These are phyloP conservation scores for Mus pahari DNA, from an alignment of 2,113 vertebrate genomes.

Conservation along the genomic window DNA sequence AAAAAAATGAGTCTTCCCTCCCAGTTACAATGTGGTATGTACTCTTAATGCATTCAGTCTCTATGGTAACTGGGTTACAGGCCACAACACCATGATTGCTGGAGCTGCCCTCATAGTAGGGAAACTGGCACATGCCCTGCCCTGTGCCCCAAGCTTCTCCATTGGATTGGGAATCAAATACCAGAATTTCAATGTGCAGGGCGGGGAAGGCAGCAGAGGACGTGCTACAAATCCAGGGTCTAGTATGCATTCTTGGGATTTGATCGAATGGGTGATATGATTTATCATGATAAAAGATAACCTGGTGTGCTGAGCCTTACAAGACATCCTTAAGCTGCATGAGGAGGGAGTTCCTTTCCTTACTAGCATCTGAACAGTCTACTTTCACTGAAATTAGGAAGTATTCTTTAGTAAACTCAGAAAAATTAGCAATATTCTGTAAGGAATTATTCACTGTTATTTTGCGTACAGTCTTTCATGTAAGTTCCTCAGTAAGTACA, in stretches of 20 bases:
- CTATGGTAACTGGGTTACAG: constrained; percentile 62
- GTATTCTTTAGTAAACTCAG: constrained; percentile 42
- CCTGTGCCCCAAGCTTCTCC: constrained; percentile 63
- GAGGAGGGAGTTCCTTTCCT: background rate
- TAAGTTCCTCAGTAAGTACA: background rate
- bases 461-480: constrained; percentile 1
- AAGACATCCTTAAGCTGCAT: constrained; percentile 4
- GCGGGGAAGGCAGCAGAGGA: constrained; percentile 19
- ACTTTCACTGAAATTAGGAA: constrained; percentile 43
- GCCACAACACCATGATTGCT: constrained; percentile 61
- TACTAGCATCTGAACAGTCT: constrained; percentile 54
- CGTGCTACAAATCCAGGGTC: constrained; percentile 16
- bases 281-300: constrained; percentile 38
- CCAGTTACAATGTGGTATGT: constrained; percentile 41
- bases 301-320: constrained; percentile 1
- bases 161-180: constrained; percentile 42
- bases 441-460: constrained; percentile 10
- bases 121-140: constrained; percentile 31
- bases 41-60: constrained; percentile 54
- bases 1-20: constrained; percentile 55
- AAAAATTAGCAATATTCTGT: constrained; percentile 30
- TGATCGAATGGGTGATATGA: constrained; percentile 43
- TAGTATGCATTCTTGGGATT: background rate
- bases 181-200: constrained; percentile 38
- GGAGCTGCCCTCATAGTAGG: constrained; percentile 48